A percentile compares a stretch with the other conserved stretches of the same genome.
phyloP scores from a whole-genome alignment of 1,140 invertebrate species.

The Anadara kagoshimensis region DNA sequence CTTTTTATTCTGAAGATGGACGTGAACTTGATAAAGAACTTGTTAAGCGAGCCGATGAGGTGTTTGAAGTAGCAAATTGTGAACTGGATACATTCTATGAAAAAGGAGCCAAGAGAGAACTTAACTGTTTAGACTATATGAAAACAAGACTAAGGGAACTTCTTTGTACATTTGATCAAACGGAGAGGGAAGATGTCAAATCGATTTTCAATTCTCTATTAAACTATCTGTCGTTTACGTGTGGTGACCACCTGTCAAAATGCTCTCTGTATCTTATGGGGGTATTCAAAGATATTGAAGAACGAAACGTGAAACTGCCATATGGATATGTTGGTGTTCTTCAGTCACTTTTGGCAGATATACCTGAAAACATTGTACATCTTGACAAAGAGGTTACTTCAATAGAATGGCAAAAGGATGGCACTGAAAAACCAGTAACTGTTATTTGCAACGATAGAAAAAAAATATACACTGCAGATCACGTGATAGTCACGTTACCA shows the following conservation, averaged over 20 bases:
- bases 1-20: background rate
- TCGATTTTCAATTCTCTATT: constrained; percentile 4
- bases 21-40: background rate
- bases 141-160: background rate
- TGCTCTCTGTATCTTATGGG: background rate
- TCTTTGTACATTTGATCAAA: background rate
- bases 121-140: constrained; percentile 4
- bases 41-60: background rate
- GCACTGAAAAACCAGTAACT: background rate
- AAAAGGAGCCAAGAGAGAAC: constrained; percentile 64
- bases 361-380: background rate
- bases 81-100: constrained; percentile 75
- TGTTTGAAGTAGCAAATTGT: constrained; percentile 4
- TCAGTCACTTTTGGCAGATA: background rate
- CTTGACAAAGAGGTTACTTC: background rate
- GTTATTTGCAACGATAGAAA: background rate
- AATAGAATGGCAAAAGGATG: background rate
- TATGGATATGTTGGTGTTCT: constrained; percentile 1
- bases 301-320: background rate
- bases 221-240: background rate
- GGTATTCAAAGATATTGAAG: background rate
- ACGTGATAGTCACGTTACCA: constrained; percentile 18
- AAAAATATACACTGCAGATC: constrained; percentile 6
- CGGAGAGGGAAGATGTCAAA: background rate
- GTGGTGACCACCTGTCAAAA: background rate